A percentile compares a stretch with the other conserved stretches of the same genome.
These are phyloP conservation scores for Cossypha heuglini DNA, from an alignment of 2,797 vertebrate species.

Conservation along the genomic window DNA sequence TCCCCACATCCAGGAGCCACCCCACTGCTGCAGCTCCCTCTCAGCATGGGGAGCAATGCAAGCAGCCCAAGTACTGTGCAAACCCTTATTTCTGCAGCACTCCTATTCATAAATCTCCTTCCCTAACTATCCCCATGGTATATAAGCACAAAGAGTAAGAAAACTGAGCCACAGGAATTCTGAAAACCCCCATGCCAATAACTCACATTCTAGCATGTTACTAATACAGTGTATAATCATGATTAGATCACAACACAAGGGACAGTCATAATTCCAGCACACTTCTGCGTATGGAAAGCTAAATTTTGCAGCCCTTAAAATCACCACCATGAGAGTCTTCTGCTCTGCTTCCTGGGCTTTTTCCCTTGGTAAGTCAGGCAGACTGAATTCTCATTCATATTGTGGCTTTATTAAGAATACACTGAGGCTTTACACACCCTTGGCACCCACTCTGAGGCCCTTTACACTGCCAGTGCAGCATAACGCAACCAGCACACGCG, in stretches of 20 bases:
- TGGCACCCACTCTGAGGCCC: conserved; percentile 22
- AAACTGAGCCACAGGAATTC: not conserved
- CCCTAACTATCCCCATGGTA: not conserved
- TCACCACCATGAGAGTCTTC: not conserved
- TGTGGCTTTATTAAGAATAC: conserved; percentile 29
- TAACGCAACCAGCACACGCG: not conserved
- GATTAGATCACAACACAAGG: not conserved
- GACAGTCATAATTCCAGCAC: not conserved
- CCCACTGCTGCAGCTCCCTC: not conserved
- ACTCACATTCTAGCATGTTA: not conserved
- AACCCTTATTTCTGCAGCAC: not conserved
- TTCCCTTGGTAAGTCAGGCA: not conserved
- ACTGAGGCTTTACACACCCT: not conserved
- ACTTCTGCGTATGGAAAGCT: not conserved
- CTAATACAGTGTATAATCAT: not conserved
- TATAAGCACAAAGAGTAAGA: not conserved
- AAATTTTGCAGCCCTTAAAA: conserved; percentile 28
- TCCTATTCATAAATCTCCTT: not conserved
- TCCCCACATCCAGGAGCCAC: fast-evolving
- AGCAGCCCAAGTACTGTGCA: not conserved
- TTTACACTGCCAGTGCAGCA: not conserved
- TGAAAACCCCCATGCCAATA: not conserved
- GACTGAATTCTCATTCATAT: not conserved
- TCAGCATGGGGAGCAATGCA: fast-evolving
- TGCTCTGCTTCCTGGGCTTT: conserved; percentile 1